Base-by-base conservation (phyloP, 2,797 vertebrate genomes). In the Monodelphis domestica region DNA sequence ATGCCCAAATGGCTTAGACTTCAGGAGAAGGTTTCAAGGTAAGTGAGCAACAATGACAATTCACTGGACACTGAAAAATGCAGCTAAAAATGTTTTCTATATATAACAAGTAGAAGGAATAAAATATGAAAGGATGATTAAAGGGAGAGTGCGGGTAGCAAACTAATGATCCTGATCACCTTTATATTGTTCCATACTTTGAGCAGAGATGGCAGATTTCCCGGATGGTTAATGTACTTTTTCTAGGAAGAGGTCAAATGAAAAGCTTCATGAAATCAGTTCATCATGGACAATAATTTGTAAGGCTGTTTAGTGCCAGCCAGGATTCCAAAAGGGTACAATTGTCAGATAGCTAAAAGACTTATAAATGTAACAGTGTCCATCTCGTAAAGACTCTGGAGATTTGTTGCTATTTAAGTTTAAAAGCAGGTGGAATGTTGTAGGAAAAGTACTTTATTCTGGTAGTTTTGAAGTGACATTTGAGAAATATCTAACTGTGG, bases 321-420 rank as follows among this genome's bases (percentile, higher is more conserved):
- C 94, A 95, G n/a, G 94, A 96, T 92, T 89, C 38, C 93, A 88
- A 50, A 89, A 96, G 93, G 93, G 33, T 96, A 96, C 29, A 24
- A 30, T 53, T 84, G 92, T 96, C 95, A 95, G 87, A 93, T 91
- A 92, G 93, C 45, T 93, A 59, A 93, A 96, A 93, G 88, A 50
- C 87, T 95, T 94, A 92, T 88, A 50, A 84, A 84, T 50, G 38
- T n/a, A 26, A 45, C n/a, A 78, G 78, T 84, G 38, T 24, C 38
- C 50, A 45, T 84, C 17, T 29, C 15, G 1, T 26, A 45, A 84
- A 84, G 38, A 50, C 10, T 50, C 11, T 45, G 38, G 21, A 50
- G 24, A 12, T 10, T n/a, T 84, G 6, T 78, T 26, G 70, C 24
- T 24, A 14, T 26, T 26, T 84, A 84, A 45, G 3, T 26, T 11